phyloP scores from a whole-genome alignment of 2,888 invertebrate species.

The Spicauda simplicius region DNA sequence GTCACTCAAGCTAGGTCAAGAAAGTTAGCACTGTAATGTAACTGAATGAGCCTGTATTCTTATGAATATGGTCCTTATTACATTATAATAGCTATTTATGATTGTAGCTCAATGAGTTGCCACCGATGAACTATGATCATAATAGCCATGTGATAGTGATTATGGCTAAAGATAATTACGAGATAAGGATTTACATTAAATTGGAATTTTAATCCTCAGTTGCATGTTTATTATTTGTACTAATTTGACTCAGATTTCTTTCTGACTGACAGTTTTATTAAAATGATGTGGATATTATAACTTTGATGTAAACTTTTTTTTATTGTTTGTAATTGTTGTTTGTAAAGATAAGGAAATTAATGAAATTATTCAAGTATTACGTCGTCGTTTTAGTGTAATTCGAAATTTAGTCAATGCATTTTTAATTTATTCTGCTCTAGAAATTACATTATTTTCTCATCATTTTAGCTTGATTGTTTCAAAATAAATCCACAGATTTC shows the following conservation, averaged over 20 bases:
- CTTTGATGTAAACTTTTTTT: background rate
- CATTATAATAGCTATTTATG: background rate
- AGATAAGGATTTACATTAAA: background rate
- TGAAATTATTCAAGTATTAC: constrained; percentile 42
- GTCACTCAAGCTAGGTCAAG: background rate
- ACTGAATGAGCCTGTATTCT: background rate
- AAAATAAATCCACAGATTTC: background rate
- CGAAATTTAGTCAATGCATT: constrained; percentile 5
- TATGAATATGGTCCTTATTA: background rate
- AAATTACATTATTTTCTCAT: background rate
- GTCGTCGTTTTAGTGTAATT: constrained; percentile 20
- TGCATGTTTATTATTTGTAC: background rate
- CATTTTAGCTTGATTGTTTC: background rate
- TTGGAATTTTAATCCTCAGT: background rate
- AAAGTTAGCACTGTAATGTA: background rate
- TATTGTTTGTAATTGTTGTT: background rate
- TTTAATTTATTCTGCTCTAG: constrained; percentile 28
- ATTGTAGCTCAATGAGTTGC: background rate
- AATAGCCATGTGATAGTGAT: background rate
- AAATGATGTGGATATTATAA: background rate
- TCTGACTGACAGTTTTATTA: constrained; percentile 8
- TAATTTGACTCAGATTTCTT: constrained; percentile 8
- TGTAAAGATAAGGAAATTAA: constrained; percentile 24
- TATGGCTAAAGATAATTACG: background rate
- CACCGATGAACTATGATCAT: background rate